Base-by-base conservation (phyloP, 2,113 vertebrate genomes). In the Alectura lathami region DNA sequence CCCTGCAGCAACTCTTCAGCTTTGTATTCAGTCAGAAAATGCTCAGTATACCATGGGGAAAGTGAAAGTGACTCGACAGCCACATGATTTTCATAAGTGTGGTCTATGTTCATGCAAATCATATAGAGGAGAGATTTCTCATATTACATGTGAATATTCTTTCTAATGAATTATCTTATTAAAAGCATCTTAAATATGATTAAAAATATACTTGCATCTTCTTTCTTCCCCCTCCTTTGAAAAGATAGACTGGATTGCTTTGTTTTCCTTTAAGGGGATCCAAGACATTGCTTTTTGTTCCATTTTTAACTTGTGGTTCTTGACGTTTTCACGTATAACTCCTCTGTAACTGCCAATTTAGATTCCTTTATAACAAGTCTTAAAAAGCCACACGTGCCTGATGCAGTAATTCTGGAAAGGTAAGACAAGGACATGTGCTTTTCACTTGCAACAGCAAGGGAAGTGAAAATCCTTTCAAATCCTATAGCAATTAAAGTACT, bases 1-100 rank as follows among this genome's bases (percentile, higher is more conserved):
- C 81, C 93, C 89, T 89, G 75, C 43, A 96, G 93, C 82, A 89
- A 45, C 85, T 73, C 17, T 85, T 96, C 81, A 75, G 18, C 48
- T 92, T 75, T 7, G 20, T 74, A 23, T 64, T 64, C 27, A 51
- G 24, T 89, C 78, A 89, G 81, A 86, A 89, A 84, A 91, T 95
- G 91, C 27, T 86, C 69, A 11, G 84, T 47, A 40, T 89, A 47
- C 81, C 77, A 17, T 67, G 27, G 84, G 66, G 70, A 85, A 72
- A 64, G 40, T 72, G 40, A 30, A 91, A 93, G 38, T 59, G 73
- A 4, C 38, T 81, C 36, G 75, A 45, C 78, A 79, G 43, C 40
- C n/a, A 0, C 9, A 5, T 89, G 42, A 47, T 92, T 92, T 96
- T 91, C 53, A 8, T 32, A 72, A 60, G n/a, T 72, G 40, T 79